Base-by-base conservation (phyloP, 2,113 vertebrate genomes). In the Parus major region DNA sequence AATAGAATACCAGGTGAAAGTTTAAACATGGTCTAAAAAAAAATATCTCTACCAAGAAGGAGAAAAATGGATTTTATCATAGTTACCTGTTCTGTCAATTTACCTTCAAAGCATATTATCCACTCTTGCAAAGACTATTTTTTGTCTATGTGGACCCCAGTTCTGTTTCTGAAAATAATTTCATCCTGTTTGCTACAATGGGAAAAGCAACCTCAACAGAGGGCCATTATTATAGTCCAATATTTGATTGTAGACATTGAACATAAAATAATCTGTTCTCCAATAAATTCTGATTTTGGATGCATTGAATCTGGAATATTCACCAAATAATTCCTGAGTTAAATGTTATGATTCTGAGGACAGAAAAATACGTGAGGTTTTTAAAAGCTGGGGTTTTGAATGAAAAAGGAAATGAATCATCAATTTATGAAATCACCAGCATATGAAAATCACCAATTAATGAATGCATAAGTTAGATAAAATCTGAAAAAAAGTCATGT, bases 401-500 rank as follows among this genome's bases (percentile, higher is more conserved):
- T 25, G 64, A 76, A 95, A 83, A 27, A 59, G 28, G 29, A 92
- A 92, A 88, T 71, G 60, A 88, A 77, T 69, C 55, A 84, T 35
- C 68, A 88, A 46, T 91, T 95, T 91, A 86, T 56, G 49, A 93
- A 96, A 93, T 72, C 50, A 93, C 35, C 19, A 73, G 59, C 27
- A 77, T 63, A 83, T 31, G 41, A 93, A 91, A 93, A 90, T 83
- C 56, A 44, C 68, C 72, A 95, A 86, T 92, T 96, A 95, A 95
- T 9, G 21, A 95, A 83, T 64, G 28, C 5, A 11, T 47, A 94
- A 89, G 33, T 95, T 91, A 75, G 60, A 95, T 24, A 83, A 94
- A 94, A 88, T 78, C 77, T 91, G 53, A 56, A 95, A 92, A 39
- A 95, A 94, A 90, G 11, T 60, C 18, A 65, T 59, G 36, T 88